phyloP scores from a whole-genome alignment of 2,888 invertebrate species.

The Aspidiotus destructor region DNA sequence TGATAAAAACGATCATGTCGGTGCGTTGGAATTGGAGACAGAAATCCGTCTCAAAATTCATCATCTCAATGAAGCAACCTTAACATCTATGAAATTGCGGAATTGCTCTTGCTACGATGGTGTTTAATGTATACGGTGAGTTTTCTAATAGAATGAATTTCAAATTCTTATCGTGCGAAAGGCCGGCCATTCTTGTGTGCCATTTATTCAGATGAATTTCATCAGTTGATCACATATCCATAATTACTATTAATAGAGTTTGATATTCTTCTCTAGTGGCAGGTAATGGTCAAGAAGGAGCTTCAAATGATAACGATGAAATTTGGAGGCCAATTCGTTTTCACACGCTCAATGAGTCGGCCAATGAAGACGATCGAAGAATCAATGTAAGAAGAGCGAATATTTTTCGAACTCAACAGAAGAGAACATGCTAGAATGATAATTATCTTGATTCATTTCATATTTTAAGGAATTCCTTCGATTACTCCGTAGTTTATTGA shows the following conservation, averaged over 20 bases:
- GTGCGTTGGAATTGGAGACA: no score
- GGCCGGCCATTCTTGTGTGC: neutral
- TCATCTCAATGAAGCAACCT: no score
- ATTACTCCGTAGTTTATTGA: neutral
- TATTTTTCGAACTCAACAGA: neutral
- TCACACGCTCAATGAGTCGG: neutral
- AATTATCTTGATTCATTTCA: neutral
- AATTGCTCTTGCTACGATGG: neutral
- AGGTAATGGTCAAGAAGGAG: neutral
- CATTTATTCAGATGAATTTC: neutral
- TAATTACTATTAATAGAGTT: neutral
- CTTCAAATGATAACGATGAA: neutral
- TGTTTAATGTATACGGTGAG: conserved; percentile 1
- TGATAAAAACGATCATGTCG: no score
- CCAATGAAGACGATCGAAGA: neutral
- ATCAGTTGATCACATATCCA: no score
- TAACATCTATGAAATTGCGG: no score
- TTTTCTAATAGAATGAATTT: neutral
- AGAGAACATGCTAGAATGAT: neutral
- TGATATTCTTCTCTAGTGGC: neutral
- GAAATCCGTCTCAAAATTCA: no score
- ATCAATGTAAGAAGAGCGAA: neutral
- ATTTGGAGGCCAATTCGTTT: neutral
- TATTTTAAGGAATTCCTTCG: neutral
- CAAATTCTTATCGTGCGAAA: neutral